Evolutionary conservation across 2,113 vertebrate genomes (phyloP), one percentile per base, ranked within the genome.

Genomic region (Scomber scombrus): DNA sequence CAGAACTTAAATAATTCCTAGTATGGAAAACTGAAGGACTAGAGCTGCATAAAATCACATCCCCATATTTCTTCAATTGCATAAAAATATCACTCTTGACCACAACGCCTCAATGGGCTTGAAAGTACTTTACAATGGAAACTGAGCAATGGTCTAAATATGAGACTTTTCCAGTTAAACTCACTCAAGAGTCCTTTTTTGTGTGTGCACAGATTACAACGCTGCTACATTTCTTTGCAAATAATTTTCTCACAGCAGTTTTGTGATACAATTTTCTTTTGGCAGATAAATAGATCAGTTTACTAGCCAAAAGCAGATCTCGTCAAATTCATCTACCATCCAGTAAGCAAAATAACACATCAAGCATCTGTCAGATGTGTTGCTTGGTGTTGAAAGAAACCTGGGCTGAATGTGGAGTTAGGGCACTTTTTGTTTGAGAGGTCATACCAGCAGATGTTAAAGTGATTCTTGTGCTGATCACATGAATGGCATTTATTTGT

Each of bases 51-150:
- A 47, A 70, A 78, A 70, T 81, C 71, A 64, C 81, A 54, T 89
- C 78, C 60, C 40, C 70, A 65, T 71, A 76, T 85, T 76, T 79
- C 66, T 83, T 57, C 60, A 54, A 60, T 67, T 86, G 78, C 60
- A 83, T 88, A 71, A 86, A 86, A 89, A 82, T 75, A 77, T 91
- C 81, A 84, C 43, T 70, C 54, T 52, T 58, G 50, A 87, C 80
- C 86, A 75, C 77, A 88, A 77, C 73, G 55, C 87, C 75, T 75
- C 18, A 55, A 46, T 55, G 68, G 54, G 18, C 79, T 82, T 84
- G 72, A 80, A 84, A 82, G 60, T 85, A 88, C 23, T 26, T 90
- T 83, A 79, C 71, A 74, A 79, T 84, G 80, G 78, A 89, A 87
- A 85, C 58, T 71, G 77, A 81, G 47, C 68, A 71, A 84, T 9